Percentiles rank a stretch among this genome's conserved stretches.
phyloP scores from a whole-genome alignment of 2,797 vertebrate species.

The Poeciliopsis infans region DNA sequence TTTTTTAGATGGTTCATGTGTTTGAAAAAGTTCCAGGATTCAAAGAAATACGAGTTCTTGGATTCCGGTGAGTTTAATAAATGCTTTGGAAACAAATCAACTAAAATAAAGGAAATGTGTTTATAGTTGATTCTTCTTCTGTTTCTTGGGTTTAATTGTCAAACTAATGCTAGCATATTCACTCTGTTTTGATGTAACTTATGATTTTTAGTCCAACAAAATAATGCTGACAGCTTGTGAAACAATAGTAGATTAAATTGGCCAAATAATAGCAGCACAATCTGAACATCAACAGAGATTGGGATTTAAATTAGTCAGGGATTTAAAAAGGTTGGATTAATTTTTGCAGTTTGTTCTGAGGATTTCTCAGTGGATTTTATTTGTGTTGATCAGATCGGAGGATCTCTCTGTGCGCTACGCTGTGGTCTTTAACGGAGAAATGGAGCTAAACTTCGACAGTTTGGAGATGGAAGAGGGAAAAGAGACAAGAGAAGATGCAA shows the following conservation, averaged over 20 bases:
- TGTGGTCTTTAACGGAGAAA: conserved; percentile 87
- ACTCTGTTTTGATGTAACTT: background rate
- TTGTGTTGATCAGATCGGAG: conserved; percentile 78
- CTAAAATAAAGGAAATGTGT: background rate
- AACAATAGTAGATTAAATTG: background rate
- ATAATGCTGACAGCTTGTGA: background rate
- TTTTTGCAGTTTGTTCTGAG: background rate
- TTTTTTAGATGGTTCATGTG: conserved; percentile 86
- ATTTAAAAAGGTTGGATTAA: background rate
- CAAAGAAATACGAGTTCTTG: conserved; percentile 89
- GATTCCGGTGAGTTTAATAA: conserved; percentile 87
- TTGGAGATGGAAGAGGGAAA: conserved; percentile 31
- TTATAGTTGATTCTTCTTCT: background rate
- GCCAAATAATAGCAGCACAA: background rate
- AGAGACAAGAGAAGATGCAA: conserved; percentile 50
- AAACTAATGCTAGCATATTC: background rate
- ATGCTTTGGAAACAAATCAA: background rate
- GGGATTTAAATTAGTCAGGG: background rate
- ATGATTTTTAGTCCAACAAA: background rate
- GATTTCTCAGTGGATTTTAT: background rate
- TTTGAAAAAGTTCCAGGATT: conserved; percentile 93
- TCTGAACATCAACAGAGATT: background rate
- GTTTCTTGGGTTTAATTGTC: background rate
- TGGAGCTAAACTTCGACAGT: conserved; percentile 75
- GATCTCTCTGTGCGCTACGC: conserved; percentile 83